phyloP scores from a whole-genome alignment of 2,113 vertebrate species.

The Acanthisitta chloris region DNA sequence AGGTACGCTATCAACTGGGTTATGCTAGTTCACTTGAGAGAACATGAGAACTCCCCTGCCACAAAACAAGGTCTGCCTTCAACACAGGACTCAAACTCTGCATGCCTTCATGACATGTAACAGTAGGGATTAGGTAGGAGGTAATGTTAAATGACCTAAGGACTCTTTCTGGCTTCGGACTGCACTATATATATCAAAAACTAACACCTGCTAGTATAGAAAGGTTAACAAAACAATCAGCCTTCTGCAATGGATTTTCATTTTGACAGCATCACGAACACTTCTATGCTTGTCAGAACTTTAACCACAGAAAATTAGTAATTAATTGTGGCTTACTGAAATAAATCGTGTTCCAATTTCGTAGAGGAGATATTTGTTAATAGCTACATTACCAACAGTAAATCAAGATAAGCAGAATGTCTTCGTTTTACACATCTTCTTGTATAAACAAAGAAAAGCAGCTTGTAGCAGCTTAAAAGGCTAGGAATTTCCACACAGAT shows the following conservation, averaged over 20 bases:
- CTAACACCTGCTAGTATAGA: neutral
- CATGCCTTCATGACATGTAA: neutral
- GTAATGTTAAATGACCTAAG: neutral
- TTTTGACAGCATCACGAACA: neutral
- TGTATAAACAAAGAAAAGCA: neutral
- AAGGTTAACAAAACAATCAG: neutral
- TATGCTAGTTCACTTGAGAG: neutral
- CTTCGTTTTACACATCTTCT: neutral
- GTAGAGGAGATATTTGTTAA: neutral
- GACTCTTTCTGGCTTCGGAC: neutral
- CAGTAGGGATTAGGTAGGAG: neutral
- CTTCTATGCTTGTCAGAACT: neutral
- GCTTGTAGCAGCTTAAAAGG: neutral
- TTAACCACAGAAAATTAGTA: neutral
- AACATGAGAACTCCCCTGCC: neutral
- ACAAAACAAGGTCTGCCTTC: neutral
- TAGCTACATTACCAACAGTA: neutral
- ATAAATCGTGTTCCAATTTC: neutral
- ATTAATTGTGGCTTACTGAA: neutral
- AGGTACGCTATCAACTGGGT: neutral
- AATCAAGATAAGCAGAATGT: neutral
- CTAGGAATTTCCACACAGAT: neutral
- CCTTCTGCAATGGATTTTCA: neutral
- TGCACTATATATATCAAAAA: neutral
- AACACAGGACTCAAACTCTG: neutral